A percentile compares a stretch with the other conserved stretches of the same genome.
Conservation (phyloP, 1,140 invertebrate genomes). For the Dysdera silvatica region DNA sequence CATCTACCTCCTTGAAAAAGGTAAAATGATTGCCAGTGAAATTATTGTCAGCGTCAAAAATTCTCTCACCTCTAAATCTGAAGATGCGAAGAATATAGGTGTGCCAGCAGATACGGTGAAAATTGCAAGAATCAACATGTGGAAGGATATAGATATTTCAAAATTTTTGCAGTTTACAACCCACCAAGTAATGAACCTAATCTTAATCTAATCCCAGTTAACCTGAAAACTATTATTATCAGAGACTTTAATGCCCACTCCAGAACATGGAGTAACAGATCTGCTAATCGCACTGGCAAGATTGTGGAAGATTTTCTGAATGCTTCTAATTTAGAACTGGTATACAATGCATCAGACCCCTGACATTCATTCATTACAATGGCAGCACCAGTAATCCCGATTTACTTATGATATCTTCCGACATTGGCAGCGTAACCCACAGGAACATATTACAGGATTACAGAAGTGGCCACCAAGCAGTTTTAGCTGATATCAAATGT, state of each 20-base stretch:
- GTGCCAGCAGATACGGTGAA: background rate
- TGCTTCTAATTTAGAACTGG: conserved; percentile 7
- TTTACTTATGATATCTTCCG: background rate
- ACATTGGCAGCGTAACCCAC: background rate
- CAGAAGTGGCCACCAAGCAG: background rate
- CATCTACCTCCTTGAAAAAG: background rate
- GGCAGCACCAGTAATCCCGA: background rate
- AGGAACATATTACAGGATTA: background rate
- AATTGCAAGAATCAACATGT: background rate
- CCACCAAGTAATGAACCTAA: background rate
- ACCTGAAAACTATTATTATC: background rate
- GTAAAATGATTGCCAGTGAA: background rate
- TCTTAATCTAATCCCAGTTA: background rate
- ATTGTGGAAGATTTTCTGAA: conserved; percentile 4
- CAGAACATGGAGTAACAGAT: background rate
- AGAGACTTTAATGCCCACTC: background rate
- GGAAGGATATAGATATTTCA: background rate
- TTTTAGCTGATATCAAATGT: background rate
- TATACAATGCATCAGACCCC: background rate
- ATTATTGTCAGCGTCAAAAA: background rate
- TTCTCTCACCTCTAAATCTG: background rate
- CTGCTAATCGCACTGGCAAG: background rate
- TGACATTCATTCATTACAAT: background rate
- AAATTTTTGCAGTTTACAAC: background rate
- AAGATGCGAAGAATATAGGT: background rate